Conservation (phyloP, 2,797 vertebrate species). For the Myotis myotis region DNA sequence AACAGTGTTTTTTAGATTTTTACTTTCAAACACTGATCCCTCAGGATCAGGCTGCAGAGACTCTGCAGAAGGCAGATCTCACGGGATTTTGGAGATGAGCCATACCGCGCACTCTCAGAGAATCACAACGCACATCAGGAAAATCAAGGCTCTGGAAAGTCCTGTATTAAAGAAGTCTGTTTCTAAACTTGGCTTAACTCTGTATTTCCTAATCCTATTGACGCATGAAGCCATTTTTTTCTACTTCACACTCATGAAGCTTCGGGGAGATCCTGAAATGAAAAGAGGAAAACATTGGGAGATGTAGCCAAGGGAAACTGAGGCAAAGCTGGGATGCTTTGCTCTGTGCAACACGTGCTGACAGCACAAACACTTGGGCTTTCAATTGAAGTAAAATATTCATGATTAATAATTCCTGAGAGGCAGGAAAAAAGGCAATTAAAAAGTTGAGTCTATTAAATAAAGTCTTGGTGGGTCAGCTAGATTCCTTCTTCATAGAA, state of each 20-base stretch:
- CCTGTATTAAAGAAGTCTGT: neutral
- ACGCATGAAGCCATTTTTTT: neutral
- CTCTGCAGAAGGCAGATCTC: neutral
- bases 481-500: neutral
- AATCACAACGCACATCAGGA: neutral
- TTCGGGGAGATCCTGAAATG: neutral
- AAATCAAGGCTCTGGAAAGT: constrained; percentile 31
- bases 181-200: neutral
- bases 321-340: neutral
- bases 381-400: neutral
- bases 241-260: neutral
- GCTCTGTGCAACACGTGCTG: neutral
- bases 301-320: neutral
- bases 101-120: neutral
- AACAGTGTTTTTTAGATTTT: neutral
- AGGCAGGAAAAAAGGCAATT: neutral
- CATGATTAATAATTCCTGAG: neutral
- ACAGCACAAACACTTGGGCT: neutral
- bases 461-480: constrained; percentile 11
- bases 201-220: neutral
- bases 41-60: neutral
- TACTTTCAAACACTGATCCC: neutral
- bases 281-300: neutral
- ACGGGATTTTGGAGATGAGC: neutral
- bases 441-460: constrained; percentile 24